Evolutionary conservation across 2,888 invertebrate species (phyloP).

Genomic region (Himalopsyche anomala): DNA sequence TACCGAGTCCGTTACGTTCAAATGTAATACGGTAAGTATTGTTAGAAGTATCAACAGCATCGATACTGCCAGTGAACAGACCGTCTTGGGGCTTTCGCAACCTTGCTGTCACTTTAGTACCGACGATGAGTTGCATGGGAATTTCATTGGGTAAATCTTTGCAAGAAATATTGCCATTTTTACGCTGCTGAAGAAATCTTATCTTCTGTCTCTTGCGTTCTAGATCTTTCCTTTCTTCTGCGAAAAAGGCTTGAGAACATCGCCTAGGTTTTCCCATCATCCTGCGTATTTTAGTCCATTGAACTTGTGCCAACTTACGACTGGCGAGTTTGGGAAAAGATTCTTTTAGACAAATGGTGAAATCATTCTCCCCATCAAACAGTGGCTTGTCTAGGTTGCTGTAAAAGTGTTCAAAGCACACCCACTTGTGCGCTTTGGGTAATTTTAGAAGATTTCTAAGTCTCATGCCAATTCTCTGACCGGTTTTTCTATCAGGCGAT

Average conservation of each 20-base stretch:
- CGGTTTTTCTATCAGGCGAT: slow-evolving; percentile 88
- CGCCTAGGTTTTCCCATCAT: slow-evolving; percentile 98
- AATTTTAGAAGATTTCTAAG: slow-evolving; percentile 94
- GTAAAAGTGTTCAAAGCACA: slow-evolving; percentile 99
- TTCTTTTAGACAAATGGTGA: slow-evolving; percentile 94
- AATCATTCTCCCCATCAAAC: slow-evolving; percentile 97
- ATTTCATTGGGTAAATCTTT: slow-evolving; percentile 96
- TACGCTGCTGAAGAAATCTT: slow-evolving; percentile 93
- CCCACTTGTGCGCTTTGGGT: slow-evolving; percentile 99
- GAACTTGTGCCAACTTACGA: slow-evolving; percentile 88
- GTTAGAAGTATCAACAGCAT: slow-evolving; percentile 96
- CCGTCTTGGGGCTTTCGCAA: slow-evolving; percentile 96
- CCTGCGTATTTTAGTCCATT: slow-evolving; percentile 96
- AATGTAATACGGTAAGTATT: slow-evolving; percentile 97
- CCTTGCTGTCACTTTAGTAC: slow-evolving; percentile 94
- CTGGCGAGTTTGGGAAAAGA: slow-evolving; percentile 95
- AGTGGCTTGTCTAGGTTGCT: slow-evolving; percentile 97
- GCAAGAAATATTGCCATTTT: slow-evolving; percentile 85
- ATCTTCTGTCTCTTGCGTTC: slow-evolving; percentile 95
- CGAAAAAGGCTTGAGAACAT: slow-evolving; percentile 96
- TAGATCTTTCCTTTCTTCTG: slow-evolving; percentile 93
- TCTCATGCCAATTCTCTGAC: slow-evolving; percentile 92
- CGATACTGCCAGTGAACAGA: slow-evolving; percentile 93
- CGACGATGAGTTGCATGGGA: slow-evolving; percentile 95
- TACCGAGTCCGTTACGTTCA: slow-evolving; percentile 93